phyloP scores from a whole-genome alignment of 2,888 invertebrate genomes.

The Leptopilina syphax region DNA sequence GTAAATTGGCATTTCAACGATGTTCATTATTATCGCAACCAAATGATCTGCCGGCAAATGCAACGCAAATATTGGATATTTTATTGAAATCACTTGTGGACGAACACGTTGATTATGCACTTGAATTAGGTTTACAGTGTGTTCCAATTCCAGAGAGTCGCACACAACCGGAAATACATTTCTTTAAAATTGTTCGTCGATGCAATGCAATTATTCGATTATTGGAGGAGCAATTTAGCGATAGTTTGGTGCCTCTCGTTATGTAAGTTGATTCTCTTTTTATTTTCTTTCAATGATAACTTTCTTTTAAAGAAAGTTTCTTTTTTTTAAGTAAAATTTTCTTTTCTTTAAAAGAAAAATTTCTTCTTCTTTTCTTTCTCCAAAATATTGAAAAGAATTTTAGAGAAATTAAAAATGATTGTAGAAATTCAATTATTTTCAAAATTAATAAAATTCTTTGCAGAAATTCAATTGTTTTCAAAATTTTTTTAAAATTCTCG shows the following conservation, averaged over 20 bases:
- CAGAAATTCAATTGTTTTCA: no score
- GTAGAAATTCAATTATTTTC: no score
- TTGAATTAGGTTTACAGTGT: conserved; percentile 93
- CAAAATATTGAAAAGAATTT: no score
- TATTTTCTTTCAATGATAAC: no score
- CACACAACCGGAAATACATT: conserved; percentile 90
- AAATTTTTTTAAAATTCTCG: no score
- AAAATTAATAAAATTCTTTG: no score
- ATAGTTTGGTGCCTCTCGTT: conserved; percentile 91
- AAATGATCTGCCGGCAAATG: conserved; percentile 87
- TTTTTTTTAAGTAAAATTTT: no score
- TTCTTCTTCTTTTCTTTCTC: no score
- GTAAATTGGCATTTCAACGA: conserved; percentile 92
- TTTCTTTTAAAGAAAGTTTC: no score
- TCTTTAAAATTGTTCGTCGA: conserved; percentile 95
- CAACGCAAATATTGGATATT: conserved; percentile 89
- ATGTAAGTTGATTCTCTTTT: conserved; percentile 80
- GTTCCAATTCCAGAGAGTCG: conserved; percentile 94
- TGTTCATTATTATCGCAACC: conserved; percentile 90
- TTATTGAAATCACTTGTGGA: conserved; percentile 89
- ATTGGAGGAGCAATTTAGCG: conserved; percentile 94
- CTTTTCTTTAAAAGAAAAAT: no score
- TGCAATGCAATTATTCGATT: conserved; percentile 95
- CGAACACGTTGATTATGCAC: conserved; percentile 97
- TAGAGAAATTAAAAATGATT: no score